A percentile compares a stretch with the other conserved stretches of the same genome.
Evolutionary conservation across 2,113 vertebrate genomes (phyloP).

Genomic region (Corvus cornix): DNA sequence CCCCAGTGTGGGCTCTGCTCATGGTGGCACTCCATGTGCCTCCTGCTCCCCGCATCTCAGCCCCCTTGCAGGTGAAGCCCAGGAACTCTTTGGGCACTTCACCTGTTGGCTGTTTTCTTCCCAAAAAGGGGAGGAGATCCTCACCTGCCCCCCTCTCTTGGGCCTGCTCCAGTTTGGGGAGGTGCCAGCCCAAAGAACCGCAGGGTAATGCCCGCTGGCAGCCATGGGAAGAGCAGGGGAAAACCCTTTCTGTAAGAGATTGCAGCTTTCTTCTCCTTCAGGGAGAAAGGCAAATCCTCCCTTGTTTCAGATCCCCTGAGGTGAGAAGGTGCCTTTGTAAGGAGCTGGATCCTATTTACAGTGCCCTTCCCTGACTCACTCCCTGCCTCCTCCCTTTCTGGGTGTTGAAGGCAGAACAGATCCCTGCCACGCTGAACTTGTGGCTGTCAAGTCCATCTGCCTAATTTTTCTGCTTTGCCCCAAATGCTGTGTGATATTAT

Average conservation of each 20-base stretch:
- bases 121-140: neutral
- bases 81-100: neutral
- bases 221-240: neutral
- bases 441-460: accelerated
- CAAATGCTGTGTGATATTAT: neutral
- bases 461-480: neutral
- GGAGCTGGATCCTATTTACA: neutral
- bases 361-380: neutral
- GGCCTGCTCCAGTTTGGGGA: neutral
- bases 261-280: neutral
- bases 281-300: neutral
- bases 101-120: neutral
- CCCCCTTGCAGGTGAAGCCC: neutral
- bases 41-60: neutral
- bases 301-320: accelerated
- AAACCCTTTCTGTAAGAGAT: neutral
- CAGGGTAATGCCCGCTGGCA: neutral
- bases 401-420: neutral
- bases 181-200: neutral
- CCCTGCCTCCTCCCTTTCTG: neutral
- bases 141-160: neutral
- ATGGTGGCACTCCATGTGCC: accelerated
- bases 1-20: accelerated
- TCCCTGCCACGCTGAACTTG: accelerated
- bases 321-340: neutral